Base-by-base conservation (phyloP, 2,113 vertebrate species). In the Psittacara wagleri region DNA sequence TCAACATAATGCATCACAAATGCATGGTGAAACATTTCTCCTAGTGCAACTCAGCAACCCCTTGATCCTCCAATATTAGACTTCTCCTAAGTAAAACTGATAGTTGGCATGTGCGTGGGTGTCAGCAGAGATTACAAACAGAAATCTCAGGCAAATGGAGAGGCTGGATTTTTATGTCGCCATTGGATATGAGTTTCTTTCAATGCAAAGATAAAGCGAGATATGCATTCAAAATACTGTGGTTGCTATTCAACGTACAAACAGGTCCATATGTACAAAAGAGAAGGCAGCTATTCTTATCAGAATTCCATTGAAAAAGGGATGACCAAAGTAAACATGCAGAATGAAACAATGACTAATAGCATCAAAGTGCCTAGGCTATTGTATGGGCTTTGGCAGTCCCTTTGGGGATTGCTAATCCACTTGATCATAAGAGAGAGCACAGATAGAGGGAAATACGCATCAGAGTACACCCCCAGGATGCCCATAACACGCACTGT, bases 291-390 rank as follows among this genome's bases (percentile, higher is more conserved):
- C 23, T 35, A 37, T 87, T 91, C 69, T 97, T 93, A 92, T 73
- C 83, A 3, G 68, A 46, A 57, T 68, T 75, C 76, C 70, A 67
- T 61, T 95, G 92, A 93, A 91, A 94, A 88, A 88, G 68, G 43
- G 76, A 93, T 63, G 73, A 37, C 49, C 13, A 44, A 55, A 86
- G 78, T 86, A 96, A 95, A 94, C 88, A 77, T 2, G 4, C 44
- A 69, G 74, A 73, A 80, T 18, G 82, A 93, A 95, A 93, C 95
- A 88, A 85, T 73, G 79, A 54, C 70, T 80, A 83, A 87, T 29
- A 80, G 19, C 4, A 0, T 69, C 69, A 87, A 69, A 61, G 31
- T 68, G n/a, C 70, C 64, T 6, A 15, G 76, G n/a, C 79, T 76
- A 63, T 96, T 95, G 76, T 93, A 14, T 8, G 79, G 84, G 16